Evolutionary conservation across 2,797 vertebrate genomes (phyloP).

Genomic region (Sebastes taczanowskii): DNA sequence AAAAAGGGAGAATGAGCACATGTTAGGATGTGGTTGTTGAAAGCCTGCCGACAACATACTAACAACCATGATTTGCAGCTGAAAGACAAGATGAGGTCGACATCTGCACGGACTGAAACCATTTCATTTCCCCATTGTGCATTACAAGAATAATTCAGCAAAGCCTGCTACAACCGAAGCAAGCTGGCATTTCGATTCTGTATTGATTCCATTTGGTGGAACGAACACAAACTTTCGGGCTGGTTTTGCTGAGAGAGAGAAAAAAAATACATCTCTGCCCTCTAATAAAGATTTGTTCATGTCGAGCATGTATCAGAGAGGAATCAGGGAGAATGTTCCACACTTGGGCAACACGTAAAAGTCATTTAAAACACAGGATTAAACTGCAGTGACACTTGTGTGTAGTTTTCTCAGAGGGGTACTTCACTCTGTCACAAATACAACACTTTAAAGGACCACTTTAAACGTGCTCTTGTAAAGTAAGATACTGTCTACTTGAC

Average conservation of each 20-base stretch:
- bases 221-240: neutral
- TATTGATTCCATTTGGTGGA: neutral
- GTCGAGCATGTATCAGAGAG: slow-evolving; percentile 44
- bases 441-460: neutral
- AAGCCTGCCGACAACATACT: neutral
- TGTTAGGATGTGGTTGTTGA: neutral
- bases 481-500: neutral
- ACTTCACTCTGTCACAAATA: neutral
- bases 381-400: neutral
- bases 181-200: neutral
- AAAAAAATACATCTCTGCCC: neutral
- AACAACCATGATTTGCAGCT: neutral
- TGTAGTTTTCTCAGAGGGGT: neutral
- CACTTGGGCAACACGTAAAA: neutral
- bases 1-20: neutral
- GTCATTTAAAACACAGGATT: neutral
- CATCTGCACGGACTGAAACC: neutral
- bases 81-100: neutral
- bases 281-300: neutral
- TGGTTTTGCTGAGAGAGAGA: neutral
- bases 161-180: neutral
- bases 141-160: neutral
- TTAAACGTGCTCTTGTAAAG: neutral
- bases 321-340: slow-evolving; percentile 37
- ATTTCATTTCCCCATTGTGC: neutral